Percentiles rank a stretch among this genome's conserved stretches.
These are phyloP conservation scores for Lucinisca nassula DNA, from an alignment of 2,888 invertebrate genomes.

Conservation along the genomic window DNA sequence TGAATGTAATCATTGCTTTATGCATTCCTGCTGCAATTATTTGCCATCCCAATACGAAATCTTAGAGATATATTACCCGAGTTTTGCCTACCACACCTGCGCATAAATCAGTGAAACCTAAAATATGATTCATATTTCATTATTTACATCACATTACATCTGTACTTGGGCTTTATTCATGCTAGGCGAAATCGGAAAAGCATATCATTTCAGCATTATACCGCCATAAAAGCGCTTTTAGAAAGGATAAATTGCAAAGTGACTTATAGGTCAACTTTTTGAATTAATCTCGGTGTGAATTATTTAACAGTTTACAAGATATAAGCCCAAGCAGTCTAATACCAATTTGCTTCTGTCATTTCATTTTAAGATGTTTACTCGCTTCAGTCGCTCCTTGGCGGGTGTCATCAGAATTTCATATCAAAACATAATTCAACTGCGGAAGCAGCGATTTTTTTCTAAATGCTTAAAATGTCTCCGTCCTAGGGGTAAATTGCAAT, in stretches of 20 bases:
- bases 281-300: slow-evolving; percentile 2
- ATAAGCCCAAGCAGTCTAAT: slow-evolving; percentile 10
- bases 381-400: not conserved
- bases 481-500: not conserved
- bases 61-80: too few relatives aligned
- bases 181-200: not conserved
- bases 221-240: not conserved
- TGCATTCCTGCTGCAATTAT: too few relatives aligned
- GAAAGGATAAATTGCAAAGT: not conserved
- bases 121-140: slow-evolving; percentile 16
- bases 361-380: slow-evolving; percentile 5
- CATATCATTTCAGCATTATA: slow-evolving; percentile 1
- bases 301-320: slow-evolving; percentile 17
- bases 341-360: slow-evolving; percentile 14
- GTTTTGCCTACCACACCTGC: not conserved
- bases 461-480: not conserved
- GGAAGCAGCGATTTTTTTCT: not conserved
- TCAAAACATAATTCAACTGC: not conserved
- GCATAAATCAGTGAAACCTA: not conserved
- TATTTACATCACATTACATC: slow-evolving; percentile 16
- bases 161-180: slow-evolving; percentile 7
- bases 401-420: not conserved
- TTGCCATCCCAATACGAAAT: too few relatives aligned
- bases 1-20: too few relatives aligned
- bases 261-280: not conserved